Evolutionary conservation across 2,797 vertebrate genomes (phyloP).

Genomic region (Diplodus sargus): DNA sequence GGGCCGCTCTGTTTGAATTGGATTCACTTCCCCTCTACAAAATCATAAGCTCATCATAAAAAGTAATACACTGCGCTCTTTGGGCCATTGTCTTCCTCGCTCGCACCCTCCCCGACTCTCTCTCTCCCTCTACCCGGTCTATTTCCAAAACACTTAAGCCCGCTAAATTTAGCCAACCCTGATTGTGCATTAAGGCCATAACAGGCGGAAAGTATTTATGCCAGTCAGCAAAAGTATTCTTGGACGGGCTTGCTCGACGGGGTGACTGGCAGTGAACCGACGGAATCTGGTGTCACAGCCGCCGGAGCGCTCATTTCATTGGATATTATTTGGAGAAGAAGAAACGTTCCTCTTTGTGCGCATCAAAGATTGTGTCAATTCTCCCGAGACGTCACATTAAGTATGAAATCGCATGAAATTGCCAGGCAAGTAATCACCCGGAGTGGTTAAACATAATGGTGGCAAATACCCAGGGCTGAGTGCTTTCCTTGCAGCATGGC

Average conservation of each 20-base stretch:
- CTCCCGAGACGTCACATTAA: constrained; percentile 34
- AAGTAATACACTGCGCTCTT: constrained; percentile 40
- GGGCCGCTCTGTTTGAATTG: constrained; percentile 45
- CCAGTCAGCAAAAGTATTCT: constrained; percentile 60
- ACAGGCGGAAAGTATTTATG: constrained; percentile 55
- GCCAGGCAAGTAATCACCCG: constrained; percentile 53
- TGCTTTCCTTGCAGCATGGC: constrained; percentile 41
- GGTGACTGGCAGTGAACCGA: constrained; percentile 35
- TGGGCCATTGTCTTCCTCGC: constrained; percentile 21
- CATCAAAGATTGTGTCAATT: constrained; percentile 28
- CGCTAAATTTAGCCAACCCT: constrained; percentile 53
- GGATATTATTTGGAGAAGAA: constrained; percentile 18
- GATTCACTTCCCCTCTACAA: constrained; percentile 48
- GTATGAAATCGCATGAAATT: constrained; percentile 60
- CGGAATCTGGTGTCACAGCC: constrained; percentile 27
- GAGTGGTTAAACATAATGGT: constrained; percentile 50
- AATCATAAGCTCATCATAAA: constrained; percentile 43
- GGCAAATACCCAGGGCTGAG: constrained; percentile 41
- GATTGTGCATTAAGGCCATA: constrained; percentile 47
- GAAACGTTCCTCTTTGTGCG: constrained; percentile 17
- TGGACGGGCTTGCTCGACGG: constrained; percentile 19
- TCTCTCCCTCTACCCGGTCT: constrained; percentile 19
- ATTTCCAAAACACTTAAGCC: constrained; percentile 50
- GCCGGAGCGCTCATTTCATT: constrained; percentile 18
- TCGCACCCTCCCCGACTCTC: constrained; percentile 13